Percentiles rank a stretch among this genome's conserved stretches.
phyloP scores from a whole-genome alignment of 2,797 vertebrate species.

The Coregonus sp. region DNA sequence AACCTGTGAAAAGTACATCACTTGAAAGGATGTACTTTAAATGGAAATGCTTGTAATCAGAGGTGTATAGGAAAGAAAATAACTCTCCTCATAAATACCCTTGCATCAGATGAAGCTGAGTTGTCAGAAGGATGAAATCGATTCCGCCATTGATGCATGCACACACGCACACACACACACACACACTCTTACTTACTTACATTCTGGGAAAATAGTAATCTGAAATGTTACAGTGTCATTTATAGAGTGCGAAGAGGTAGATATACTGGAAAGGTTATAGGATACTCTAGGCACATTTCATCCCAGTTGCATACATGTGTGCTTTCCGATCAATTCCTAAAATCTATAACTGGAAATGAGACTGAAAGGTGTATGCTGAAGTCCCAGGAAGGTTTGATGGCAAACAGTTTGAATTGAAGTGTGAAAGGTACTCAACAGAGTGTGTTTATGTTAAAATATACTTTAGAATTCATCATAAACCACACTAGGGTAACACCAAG shows the following conservation, averaged over 20 bases:
- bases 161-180: too few species aligned
- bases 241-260: conserved; percentile 40
- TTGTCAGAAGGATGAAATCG: conserved; percentile 60
- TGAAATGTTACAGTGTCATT: conserved; percentile 63
- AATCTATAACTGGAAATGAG: conserved; percentile 46
- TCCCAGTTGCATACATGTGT: not conserved
- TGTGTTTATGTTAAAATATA: not conserved
- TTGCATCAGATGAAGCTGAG: conserved; percentile 48
- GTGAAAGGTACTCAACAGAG: not conserved
- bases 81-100: conserved; percentile 61
- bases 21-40: conserved; percentile 56
- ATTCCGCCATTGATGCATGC: conserved; percentile 37
- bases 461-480: not conserved
- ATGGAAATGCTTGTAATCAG: conserved; percentile 65
- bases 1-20: conserved; percentile 21
- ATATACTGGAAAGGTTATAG: too few species aligned
- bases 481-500: not conserved
- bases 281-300: too few species aligned
- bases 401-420: not conserved
- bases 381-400: not conserved
- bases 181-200: too few species aligned
- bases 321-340: conserved; percentile 31
- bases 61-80: conserved; percentile 55
- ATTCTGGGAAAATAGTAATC: conserved; percentile 52
- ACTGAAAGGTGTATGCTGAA: not conserved